A percentile compares a stretch with the other conserved stretches of the same genome.
Evolutionary conservation across 2,888 invertebrate genomes (phyloP).

Genomic region (Maniola hyperantus): DNA sequence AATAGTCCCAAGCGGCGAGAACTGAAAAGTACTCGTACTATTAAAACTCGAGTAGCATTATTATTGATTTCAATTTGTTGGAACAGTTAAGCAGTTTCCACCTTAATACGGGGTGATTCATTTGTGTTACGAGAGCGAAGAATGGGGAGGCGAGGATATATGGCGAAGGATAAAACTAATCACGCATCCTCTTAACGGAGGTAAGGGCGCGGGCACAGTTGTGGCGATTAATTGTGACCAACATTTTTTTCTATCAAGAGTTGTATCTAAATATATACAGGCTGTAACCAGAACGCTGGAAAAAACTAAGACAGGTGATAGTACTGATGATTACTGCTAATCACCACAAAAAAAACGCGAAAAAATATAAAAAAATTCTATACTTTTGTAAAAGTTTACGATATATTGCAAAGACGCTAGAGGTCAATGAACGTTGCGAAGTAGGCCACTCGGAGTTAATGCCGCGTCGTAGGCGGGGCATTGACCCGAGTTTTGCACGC

Average conservation of each 20-base stretch:
- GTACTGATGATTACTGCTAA: no score
- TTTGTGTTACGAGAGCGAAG: constrained; percentile 64
- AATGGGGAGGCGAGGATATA: constrained; percentile 51
- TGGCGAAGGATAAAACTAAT: constrained; percentile 77
- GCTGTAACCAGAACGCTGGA: no score
- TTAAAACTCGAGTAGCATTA: constrained; percentile 39
- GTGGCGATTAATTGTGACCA: constrained; percentile 25
- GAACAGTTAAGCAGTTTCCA: constrained; percentile 50
- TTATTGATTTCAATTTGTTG: constrained; percentile 52
- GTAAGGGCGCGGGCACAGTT: constrained; percentile 41
- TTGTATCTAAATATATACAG: background rate
- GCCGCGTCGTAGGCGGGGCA: no score
- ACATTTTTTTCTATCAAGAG: background rate
- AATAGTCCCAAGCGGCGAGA: constrained; percentile 31
- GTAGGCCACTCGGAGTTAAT: no score
- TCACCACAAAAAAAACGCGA: no score
- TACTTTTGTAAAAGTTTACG: no score
- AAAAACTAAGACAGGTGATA: no score
- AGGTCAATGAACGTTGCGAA: no score
- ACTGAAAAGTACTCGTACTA: constrained; percentile 28
- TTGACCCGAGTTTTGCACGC: no score
- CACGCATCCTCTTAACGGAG: constrained; percentile 70
- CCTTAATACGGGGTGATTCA: constrained; percentile 56
- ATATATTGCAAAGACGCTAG: no score
- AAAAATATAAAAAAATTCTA: no score